Evolutionary conservation across 2,888 invertebrate species (phyloP).

Genomic region (Harpalus rubripes): DNA sequence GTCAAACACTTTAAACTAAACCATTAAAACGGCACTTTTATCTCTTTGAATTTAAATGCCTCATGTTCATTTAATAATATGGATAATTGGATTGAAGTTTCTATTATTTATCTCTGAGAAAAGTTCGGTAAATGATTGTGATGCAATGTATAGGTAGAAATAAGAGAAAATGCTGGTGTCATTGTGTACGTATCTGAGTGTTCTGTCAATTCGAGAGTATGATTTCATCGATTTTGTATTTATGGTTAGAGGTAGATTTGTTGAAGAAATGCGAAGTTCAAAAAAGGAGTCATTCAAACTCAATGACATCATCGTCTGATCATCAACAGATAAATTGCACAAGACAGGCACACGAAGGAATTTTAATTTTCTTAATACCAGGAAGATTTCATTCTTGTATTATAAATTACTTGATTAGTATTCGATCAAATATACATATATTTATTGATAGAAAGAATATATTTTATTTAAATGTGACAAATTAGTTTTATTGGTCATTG

Average conservation of each 20-base stretch:
- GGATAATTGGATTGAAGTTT: too few relatives aligned
- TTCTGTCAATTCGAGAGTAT: slow-evolving; percentile 6
- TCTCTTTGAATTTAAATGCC: too few relatives aligned
- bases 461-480: neutral
- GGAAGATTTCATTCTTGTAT: neutral
- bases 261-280: slow-evolving; percentile 40
- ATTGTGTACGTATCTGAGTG: neutral
- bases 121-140: too few relatives aligned
- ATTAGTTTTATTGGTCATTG: slow-evolving; percentile 1
- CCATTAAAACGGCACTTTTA: too few relatives aligned
- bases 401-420: neutral
- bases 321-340: slow-evolving; percentile 9
- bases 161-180: too few relatives aligned
- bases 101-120: too few relatives aligned
- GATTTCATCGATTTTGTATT: slow-evolving; percentile 56
- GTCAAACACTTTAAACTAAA: too few relatives aligned
- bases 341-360: neutral
- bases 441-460: neutral
- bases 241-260: slow-evolving; percentile 18
- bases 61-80: too few relatives aligned
- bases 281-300: slow-evolving; percentile 43
- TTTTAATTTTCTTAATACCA: slow-evolving; percentile 4
- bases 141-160: too few relatives aligned
- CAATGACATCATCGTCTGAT: slow-evolving; percentile 45
- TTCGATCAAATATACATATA: too few relatives aligned